Evolutionary conservation across 2,888 invertebrate species (phyloP).

Genomic region (Rotaria sp.): DNA sequence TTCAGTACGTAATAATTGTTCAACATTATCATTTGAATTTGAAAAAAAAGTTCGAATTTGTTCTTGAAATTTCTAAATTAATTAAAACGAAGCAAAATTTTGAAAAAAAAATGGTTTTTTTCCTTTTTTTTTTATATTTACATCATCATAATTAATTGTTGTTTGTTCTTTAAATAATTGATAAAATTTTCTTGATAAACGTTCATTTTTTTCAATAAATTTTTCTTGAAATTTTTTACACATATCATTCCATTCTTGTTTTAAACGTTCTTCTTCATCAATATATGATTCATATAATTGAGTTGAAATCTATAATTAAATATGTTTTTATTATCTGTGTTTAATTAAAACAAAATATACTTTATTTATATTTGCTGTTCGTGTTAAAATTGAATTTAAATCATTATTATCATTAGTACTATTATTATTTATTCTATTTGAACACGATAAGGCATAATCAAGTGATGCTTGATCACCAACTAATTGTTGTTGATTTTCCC

Average conservation of each 20-base stretch:
- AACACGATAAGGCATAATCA: neutral
- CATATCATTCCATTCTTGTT: neutral
- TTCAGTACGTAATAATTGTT: neutral
- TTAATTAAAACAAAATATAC: neutral
- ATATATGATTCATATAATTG: neutral
- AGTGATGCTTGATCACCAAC: neutral
- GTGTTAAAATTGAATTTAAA: slow-evolving; percentile 5
- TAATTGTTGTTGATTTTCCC: slow-evolving; percentile 31
- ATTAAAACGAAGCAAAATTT: neutral
- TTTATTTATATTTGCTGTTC: neutral
- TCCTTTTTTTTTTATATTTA: neutral
- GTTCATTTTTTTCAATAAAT: neutral
- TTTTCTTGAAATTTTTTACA: neutral
- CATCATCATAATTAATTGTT: slow-evolving; percentile 23
- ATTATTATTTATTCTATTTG: neutral
- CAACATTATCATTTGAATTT: neutral
- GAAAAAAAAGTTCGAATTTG: neutral
- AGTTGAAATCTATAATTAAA: neutral
- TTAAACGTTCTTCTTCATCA: neutral
- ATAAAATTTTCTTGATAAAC: slow-evolving; percentile 26
- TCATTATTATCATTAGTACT: neutral
- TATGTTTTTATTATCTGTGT: neutral
- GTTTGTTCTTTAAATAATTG: slow-evolving; percentile 24
- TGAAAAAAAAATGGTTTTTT: neutral
- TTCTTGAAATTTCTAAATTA: slow-evolving; percentile 25